Percentiles rank a stretch among this genome's conserved stretches.
Evolutionary conservation across 2,888 invertebrate species (phyloP).

Genomic region (Elegia similella): DNA sequence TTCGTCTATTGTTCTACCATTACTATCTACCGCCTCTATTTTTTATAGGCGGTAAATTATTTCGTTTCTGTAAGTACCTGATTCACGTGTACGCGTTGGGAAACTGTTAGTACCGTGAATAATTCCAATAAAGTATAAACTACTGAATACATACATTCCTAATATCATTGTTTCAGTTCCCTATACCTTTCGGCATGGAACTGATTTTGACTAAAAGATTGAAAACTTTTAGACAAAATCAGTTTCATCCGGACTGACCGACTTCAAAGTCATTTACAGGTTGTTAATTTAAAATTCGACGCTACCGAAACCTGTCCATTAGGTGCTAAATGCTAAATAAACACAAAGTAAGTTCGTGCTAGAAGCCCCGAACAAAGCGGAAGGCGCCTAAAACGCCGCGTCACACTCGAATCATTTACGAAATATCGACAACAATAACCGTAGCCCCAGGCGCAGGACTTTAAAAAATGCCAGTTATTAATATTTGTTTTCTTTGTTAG

Average conservation of each 20-base stretch:
- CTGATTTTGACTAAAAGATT: too few relatives aligned
- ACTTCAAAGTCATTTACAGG: slow-evolving; percentile 15
- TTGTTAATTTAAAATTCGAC: slow-evolving; percentile 27
- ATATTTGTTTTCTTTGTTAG: slow-evolving; percentile 78
- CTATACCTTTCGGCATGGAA: too few relatives aligned
- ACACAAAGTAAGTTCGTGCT: slow-evolving; percentile 63
- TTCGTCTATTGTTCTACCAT: too few relatives aligned
- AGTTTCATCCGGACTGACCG: not conserved
- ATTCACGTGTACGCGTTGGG: too few relatives aligned
- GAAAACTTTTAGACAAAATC: not conserved
- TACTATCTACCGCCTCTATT: too few relatives aligned
- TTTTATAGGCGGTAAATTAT: too few relatives aligned
- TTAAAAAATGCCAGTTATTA: slow-evolving; percentile 81
- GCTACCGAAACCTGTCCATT: slow-evolving; percentile 71
- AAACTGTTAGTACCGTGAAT: too few relatives aligned
- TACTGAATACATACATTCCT: too few relatives aligned
- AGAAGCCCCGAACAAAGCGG: slow-evolving; percentile 59
- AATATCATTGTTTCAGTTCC: too few relatives aligned
- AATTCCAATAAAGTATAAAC: too few relatives aligned
- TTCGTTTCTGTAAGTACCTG: too few relatives aligned
- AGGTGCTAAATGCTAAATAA: slow-evolving; percentile 76
- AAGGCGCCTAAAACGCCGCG: slow-evolving; percentile 69
- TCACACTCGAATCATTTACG: slow-evolving; percentile 80
- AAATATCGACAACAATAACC: slow-evolving; percentile 80
- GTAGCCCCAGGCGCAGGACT: slow-evolving; percentile 57